Evolutionary conservation across 2,888 invertebrate genomes (phyloP).

Genomic region (Chorisops tibialis): DNA sequence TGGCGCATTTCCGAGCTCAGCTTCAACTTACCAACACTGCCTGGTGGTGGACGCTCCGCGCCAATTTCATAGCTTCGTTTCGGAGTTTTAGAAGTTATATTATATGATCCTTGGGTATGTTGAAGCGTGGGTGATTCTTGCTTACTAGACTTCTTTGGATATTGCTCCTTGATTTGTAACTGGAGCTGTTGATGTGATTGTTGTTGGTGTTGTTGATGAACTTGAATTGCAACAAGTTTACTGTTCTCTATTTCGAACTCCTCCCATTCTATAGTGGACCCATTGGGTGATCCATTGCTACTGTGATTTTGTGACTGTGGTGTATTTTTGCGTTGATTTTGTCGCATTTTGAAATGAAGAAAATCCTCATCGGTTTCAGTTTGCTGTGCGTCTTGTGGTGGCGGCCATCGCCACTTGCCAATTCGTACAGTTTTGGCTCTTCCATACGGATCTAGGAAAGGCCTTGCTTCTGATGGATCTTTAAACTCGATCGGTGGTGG

Average conservation of each 20-base stretch:
- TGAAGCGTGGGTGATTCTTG: slow-evolving; percentile 11
- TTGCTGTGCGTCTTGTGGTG: slow-evolving; percentile 70
- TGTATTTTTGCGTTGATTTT: slow-evolving; percentile 75
- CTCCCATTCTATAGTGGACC: slow-evolving; percentile 74
- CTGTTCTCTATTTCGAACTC: slow-evolving; percentile 73
- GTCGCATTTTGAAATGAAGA: slow-evolving; percentile 83
- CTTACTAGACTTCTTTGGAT: slow-evolving; percentile 19
- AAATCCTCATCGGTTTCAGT: slow-evolving; percentile 74
- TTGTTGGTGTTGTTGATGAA: slow-evolving; percentile 38
- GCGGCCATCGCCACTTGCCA: slow-evolving; percentile 96
- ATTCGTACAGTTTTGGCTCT: slow-evolving; percentile 92
- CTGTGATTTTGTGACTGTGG: slow-evolving; percentile 58
- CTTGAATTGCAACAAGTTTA: slow-evolving; percentile 44
- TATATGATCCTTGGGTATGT: slow-evolving; percentile 32
- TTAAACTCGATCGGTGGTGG: slow-evolving; percentile 78
- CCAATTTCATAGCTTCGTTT: slow-evolving; percentile 73
- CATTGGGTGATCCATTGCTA: slow-evolving; percentile 46
- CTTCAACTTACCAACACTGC: slow-evolving; percentile 85
- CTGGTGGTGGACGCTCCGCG: slow-evolving; percentile 76
- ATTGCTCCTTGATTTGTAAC: slow-evolving; percentile 16
- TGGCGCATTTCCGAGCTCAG: slow-evolving; percentile 90
- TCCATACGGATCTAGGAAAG: slow-evolving; percentile 87
- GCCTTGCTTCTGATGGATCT: slow-evolving; percentile 76
- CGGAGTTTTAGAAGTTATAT: slow-evolving; percentile 39
- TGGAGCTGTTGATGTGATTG: slow-evolving; percentile 25